phyloP scores from a whole-genome alignment of 1,140 invertebrate genomes.

The Zaprionus taronus region DNA sequence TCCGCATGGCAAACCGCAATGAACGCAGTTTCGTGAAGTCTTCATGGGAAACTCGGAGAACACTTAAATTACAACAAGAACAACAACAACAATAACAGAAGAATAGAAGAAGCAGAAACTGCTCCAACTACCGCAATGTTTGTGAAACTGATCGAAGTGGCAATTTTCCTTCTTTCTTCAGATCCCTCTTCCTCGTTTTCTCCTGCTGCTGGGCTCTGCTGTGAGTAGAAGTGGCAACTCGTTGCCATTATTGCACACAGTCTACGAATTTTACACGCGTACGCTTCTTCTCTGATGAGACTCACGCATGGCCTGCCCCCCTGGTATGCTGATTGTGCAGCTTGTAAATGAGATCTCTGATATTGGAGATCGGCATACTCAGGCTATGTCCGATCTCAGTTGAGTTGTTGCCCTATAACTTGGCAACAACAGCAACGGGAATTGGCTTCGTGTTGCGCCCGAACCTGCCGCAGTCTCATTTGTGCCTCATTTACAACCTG shows the following conservation, averaged over 20 bases:
- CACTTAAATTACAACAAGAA: constrained; percentile 13
- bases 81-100: not conserved
- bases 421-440: not conserved
- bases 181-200: not conserved
- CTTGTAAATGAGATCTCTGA: constrained; percentile 42
- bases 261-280: constrained; percentile 23
- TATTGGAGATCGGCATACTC: constrained; percentile 20
- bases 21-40: constrained; percentile 22
- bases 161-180: constrained; percentile 16
- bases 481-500: not conserved
- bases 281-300: constrained; percentile 12
- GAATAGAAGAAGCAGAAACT: constrained; percentile 1
- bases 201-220: not conserved
- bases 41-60: constrained; percentile 23
- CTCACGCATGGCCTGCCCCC: constrained; percentile 35
- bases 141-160: constrained; percentile 42
- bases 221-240: constrained; percentile 11
- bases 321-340: constrained; percentile 30
- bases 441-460: constrained; percentile 21
- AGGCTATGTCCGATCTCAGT: not conserved
- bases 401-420: constrained; percentile 22
- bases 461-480: constrained; percentile 5
- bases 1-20: constrained; percentile 31
- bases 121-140: constrained; percentile 30
- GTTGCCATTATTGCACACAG: constrained; percentile 6